Evolutionary conservation across 2,113 vertebrate species (phyloP).

Genomic region (Alligator sinensis): DNA sequence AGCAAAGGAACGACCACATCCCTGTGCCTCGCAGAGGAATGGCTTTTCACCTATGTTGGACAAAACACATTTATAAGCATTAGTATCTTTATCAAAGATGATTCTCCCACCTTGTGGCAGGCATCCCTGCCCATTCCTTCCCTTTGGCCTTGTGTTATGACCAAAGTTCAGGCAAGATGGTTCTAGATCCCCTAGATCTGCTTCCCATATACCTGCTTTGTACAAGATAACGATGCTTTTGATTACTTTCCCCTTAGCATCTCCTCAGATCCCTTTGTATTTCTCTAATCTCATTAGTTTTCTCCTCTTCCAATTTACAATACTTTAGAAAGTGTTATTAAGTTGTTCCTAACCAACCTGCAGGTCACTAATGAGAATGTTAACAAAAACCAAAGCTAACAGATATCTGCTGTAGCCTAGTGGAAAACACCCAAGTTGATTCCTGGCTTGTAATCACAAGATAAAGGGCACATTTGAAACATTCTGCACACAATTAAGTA

Average conservation of each 20-base stretch:
- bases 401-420: constrained; percentile 8
- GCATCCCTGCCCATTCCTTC: neutral
- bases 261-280: neutral
- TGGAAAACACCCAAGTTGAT: neutral
- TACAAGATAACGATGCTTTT: too few relatives aligned
- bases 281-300: neutral
- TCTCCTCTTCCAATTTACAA: neutral
- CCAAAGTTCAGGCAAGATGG: neutral
- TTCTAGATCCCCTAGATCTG: neutral
- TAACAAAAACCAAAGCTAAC: neutral
- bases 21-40: constrained; percentile 94
- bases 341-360: neutral
- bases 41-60: constrained; percentile 91
- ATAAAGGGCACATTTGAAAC: neutral
- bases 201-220: neutral
- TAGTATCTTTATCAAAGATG: neutral
- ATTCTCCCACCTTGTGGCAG: neutral
- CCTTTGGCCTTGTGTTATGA: neutral
- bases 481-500: neutral
- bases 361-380: neutral
- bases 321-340: neutral
- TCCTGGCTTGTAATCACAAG: too few relatives aligned
- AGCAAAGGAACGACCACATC: constrained; percentile 95
- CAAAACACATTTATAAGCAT: constrained; percentile 25
- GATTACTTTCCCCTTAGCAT: neutral